These are phyloP conservation scores for Emydura subglobosa DNA, from an alignment of 2,113 vertebrate species.

Conservation along the genomic window DNA sequence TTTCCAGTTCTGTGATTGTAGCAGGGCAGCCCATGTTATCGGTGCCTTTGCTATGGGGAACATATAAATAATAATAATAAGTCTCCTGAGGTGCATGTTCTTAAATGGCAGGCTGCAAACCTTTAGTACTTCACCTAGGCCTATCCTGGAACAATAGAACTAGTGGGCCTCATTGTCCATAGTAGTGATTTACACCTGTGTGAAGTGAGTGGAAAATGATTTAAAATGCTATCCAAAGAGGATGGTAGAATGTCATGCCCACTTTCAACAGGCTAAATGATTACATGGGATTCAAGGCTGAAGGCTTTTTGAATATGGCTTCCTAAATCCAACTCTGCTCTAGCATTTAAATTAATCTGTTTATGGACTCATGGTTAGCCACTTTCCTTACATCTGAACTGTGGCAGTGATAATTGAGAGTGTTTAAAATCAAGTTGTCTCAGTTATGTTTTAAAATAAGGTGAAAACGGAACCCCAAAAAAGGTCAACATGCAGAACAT, in stretches of 20 bases:
- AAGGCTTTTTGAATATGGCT: neutral
- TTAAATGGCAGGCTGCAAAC: neutral
- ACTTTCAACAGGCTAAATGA: neutral
- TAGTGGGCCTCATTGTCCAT: neutral
- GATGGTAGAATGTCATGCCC: neutral
- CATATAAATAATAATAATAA: fast-evolving
- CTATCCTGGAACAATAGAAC: neutral
- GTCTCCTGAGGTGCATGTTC: neutral
- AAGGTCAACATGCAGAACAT: neutral
- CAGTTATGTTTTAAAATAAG: neutral
- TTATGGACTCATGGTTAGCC: neutral
- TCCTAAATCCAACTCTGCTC: neutral
- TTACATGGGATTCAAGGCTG: neutral
- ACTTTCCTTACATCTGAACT: neutral
- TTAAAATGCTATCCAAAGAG: neutral
- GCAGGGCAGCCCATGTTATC: neutral
- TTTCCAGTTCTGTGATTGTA: neutral
- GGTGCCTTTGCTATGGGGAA: neutral
- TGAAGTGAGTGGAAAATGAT: too few species aligned
- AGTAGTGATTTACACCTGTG: neutral
- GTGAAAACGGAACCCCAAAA: neutral
- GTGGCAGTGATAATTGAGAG: neutral
- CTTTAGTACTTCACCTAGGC: neutral
- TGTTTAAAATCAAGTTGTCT: neutral
- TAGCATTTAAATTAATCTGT: neutral